phyloP scores from a whole-genome alignment of 2,888 invertebrate species.

The Nomada lathburiana region DNA sequence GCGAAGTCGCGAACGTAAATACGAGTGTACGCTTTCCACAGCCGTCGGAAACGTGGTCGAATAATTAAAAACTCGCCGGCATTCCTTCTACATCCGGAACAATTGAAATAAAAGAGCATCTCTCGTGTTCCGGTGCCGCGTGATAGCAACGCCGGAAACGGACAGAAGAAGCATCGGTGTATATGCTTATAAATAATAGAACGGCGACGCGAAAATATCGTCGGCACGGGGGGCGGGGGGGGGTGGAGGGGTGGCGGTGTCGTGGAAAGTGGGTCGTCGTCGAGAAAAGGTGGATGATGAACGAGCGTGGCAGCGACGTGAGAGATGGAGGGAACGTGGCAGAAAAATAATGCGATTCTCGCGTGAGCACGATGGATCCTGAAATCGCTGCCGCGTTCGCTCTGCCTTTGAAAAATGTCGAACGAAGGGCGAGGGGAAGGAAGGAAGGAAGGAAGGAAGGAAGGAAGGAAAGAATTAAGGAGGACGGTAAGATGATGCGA shows the following conservation, averaged over 20 bases:
- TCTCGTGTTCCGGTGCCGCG: not conserved
- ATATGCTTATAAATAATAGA: constrained; percentile 52
- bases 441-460: constrained; percentile 11
- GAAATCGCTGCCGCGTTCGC: constrained; percentile 30
- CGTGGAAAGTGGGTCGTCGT: constrained; percentile 65
- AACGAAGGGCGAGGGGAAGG: not conserved
- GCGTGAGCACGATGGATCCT: constrained; percentile 63
- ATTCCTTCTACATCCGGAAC: constrained; percentile 16
- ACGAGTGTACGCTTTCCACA: not conserved
- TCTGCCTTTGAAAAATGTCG: constrained; percentile 19
- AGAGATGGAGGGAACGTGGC: constrained; percentile 30
- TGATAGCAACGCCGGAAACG: constrained; percentile 24
- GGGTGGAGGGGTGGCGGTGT: constrained; percentile 17
- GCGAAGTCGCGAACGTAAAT: not conserved
- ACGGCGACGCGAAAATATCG: constrained; percentile 35
- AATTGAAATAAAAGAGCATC: constrained; percentile 34
- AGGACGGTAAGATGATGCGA: constrained; percentile 1
- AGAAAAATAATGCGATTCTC: constrained; percentile 71
- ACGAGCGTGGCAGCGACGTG: constrained; percentile 55
- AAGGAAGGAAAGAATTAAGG: constrained; percentile 20
- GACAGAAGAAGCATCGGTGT: constrained; percentile 28
- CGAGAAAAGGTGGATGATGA: constrained; percentile 61
- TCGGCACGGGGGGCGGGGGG: constrained; percentile 7
- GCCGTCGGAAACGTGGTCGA: not conserved
- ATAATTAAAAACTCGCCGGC: constrained; percentile 28